A percentile compares a stretch with the other conserved stretches of the same genome.
Evolutionary conservation across 2,797 vertebrate species (phyloP).

Genomic region (Nothura maculosa): DNA sequence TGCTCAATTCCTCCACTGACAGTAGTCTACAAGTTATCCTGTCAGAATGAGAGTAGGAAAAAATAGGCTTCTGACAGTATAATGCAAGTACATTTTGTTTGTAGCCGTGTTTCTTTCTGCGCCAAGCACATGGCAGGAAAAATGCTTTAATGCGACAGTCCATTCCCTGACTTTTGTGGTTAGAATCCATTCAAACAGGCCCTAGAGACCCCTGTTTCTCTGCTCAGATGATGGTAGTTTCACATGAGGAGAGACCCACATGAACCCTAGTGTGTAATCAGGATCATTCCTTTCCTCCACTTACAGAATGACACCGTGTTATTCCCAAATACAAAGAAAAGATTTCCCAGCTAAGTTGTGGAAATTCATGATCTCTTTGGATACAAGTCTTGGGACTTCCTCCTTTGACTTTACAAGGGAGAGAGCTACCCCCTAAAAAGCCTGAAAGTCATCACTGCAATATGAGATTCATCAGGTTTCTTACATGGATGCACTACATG

Average conservation of each 20-base stretch:
- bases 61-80: constrained; percentile 66
- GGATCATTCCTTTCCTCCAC: background rate
- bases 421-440: background rate
- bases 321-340: background rate
- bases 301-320: background rate
- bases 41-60: constrained; percentile 59
- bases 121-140: constrained; percentile 41
- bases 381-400: background rate
- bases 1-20: constrained; percentile 58
- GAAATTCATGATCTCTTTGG: background rate
- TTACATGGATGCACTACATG: background rate
- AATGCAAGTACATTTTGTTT: constrained; percentile 67
- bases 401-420: no score
- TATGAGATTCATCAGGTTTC: background rate
- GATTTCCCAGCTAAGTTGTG: background rate
- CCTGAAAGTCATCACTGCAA: background rate
- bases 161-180: constrained; percentile 41
- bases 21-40: constrained; percentile 68
- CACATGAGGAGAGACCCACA: background rate
- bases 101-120: constrained; percentile 67
- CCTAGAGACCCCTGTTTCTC: background rate
- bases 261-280: background rate
- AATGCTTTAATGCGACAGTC: constrained; percentile 63
- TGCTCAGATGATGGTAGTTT: background rate
- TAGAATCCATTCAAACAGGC: constrained; percentile 40